Percentiles rank a stretch among this genome's conserved stretches.
Conservation (phyloP, 2,797 vertebrate species). For the Halcyon leucocephala region DNA sequence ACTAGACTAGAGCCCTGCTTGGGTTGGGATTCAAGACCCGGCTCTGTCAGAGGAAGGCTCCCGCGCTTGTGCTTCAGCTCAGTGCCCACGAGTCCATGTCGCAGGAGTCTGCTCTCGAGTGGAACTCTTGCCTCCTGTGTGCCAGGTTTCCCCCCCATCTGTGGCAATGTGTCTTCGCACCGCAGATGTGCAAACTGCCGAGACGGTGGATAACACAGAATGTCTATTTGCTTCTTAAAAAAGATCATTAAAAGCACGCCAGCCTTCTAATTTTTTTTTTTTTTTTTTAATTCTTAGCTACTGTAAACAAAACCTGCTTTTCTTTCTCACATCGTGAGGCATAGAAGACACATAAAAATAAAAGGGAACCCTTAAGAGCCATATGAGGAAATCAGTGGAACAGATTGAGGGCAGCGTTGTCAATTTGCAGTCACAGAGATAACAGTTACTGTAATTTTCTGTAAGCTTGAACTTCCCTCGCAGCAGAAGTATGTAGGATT, state of each 20-base stretch:
- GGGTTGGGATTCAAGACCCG: rapidly evolving
- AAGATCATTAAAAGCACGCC: background rate
- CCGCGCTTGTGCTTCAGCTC: rapidly evolving
- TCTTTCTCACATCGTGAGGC: background rate
- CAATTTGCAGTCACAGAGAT: background rate
- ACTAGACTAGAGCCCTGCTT: rapidly evolving
- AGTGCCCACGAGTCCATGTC: background rate
- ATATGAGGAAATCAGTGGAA: background rate
- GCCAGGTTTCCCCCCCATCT: background rate
- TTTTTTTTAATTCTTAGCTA: background rate
- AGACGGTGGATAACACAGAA: background rate
- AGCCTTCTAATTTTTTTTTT: background rate
- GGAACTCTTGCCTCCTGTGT: background rate
- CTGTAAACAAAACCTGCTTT: background rate
- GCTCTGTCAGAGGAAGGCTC: background rate
- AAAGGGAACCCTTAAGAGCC: background rate
- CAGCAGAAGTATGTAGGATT: background rate
- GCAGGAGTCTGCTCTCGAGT: background rate
- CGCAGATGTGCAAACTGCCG: background rate
- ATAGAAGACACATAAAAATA: background rate
- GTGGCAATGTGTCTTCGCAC: background rate
- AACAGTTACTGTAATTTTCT: background rate
- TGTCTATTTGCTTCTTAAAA: background rate
- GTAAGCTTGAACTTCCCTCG: background rate
- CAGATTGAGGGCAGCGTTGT: background rate